Evolutionary conservation across 2,113 vertebrate genomes (phyloP).

Genomic region (Rhinopomastus cyanomelas): DNA sequence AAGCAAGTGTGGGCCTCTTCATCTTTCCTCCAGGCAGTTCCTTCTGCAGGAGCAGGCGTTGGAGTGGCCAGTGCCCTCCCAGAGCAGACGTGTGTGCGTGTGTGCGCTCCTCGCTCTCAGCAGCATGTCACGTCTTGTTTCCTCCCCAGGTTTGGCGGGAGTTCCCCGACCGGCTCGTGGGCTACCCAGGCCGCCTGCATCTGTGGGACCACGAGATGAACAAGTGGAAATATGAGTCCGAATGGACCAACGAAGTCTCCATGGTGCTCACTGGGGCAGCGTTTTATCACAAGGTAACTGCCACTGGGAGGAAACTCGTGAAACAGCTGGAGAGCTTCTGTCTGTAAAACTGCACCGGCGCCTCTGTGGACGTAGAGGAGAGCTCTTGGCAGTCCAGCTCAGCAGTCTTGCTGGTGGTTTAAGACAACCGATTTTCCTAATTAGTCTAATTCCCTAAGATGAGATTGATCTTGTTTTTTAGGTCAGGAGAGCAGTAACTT

Average conservation of each 20-base stretch:
- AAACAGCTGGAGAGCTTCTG: too few relatives aligned
- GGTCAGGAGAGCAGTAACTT: not conserved
- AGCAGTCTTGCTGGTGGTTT: not conserved
- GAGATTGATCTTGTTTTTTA: too few relatives aligned
- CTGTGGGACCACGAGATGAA: constrained; percentile 98
- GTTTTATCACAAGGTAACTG: constrained; percentile 94
- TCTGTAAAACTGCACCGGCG: too few relatives aligned
- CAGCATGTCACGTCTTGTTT: not conserved
- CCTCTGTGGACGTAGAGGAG: too few relatives aligned
- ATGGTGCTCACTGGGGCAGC: constrained; percentile 98
- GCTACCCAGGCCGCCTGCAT: constrained; percentile 95
- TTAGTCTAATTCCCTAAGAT: too few relatives aligned
- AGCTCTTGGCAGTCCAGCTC: too few relatives aligned
- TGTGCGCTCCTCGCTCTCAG: not conserved
- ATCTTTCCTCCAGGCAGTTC: not conserved
- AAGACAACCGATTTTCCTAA: too few relatives aligned
- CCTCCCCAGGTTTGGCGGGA: constrained; percentile 91
- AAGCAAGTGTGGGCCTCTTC: not conserved
- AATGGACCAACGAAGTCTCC: constrained; percentile 99
- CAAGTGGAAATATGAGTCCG: constrained; percentile 99
- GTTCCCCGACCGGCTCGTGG: constrained; percentile 94
- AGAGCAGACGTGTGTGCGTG: not conserved
- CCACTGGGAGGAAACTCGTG: too few relatives aligned
- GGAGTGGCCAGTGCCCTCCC: not conserved
- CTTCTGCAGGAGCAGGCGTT: not conserved